Base-by-base conservation (phyloP, 2,113 vertebrate genomes). In the Loxodonta africana region DNA sequence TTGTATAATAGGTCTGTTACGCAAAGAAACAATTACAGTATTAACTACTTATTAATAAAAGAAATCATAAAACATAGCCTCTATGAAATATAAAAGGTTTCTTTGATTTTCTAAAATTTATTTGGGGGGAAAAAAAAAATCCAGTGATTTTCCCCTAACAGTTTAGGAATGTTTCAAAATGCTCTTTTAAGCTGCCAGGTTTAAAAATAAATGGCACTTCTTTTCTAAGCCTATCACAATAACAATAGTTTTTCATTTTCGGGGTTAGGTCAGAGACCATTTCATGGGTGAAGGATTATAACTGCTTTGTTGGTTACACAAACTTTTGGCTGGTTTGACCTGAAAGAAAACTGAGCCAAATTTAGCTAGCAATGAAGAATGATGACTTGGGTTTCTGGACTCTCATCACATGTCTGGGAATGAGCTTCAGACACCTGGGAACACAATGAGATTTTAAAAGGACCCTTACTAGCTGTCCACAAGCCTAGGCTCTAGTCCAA, bases 11-110 rank as follows among this genome's bases (percentile, higher is more conserved):
- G 80, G 65, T 93, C 88, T 82, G 88, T 95, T 92, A 92, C 0
- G 21, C 93, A 97, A 93, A 97, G 97, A 97, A 93, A 95, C 96
- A 96, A 95, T 96, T 95, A 94, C 65, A 60, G 77, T 28, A 95
- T 97, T 96, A 96, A 69, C 76, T 88, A 73, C 80, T 88, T 96
- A 97, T 95, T 98, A 97, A 97, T 96, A 94, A 96, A 92, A 95
- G 86, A 94, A 89, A 89, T 92, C 90, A 44, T 92, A 92, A 94
- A 95, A 83, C 15, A 48, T 30, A 71, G 67, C 30, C 90, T 83
- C 82, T 33, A 5, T 82, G 85, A 93, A 91, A 83, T 37, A 11
- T 93, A 30, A 20, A 83, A 63, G 5, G 25, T 80, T 92, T 95
- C 62, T 71, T 92, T 83, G 87, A 69, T 60, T 95, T 87, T 87